Conservation (phyloP, 2,797 vertebrate genomes). For the Silurus aristotelis region DNA sequence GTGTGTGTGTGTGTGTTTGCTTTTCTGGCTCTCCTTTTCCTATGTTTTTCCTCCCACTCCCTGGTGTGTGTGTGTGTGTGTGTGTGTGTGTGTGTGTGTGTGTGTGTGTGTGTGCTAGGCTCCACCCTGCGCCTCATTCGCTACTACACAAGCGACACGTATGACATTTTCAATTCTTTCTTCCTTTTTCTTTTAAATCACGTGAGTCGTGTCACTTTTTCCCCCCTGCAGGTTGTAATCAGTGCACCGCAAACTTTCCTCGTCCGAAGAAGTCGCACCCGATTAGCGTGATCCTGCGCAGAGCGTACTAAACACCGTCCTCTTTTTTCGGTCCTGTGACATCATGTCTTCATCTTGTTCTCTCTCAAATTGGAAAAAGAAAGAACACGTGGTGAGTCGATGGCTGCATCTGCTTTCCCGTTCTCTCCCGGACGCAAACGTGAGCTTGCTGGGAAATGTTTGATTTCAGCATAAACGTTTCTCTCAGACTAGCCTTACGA, state of each 20-base stretch:
- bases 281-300: conserved; percentile 9
- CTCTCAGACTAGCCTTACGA: no score
- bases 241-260: background rate
- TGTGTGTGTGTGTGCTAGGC: background rate
- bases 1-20: background rate
- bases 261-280: background rate
- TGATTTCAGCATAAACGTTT: no score
- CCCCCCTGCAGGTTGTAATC: conserved; percentile 10
- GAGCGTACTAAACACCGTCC: background rate
- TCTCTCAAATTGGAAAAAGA: no score
- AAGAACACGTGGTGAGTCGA: no score
- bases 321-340: no score
- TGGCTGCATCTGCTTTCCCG: no score
- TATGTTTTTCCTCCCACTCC: no score
- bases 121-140: conserved; percentile 18
- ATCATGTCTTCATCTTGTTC: no score
- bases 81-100: background rate
- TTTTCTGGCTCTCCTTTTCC: background rate
- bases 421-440: no score
- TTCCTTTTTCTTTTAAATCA: background rate
- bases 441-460: no score
- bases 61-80: background rate
- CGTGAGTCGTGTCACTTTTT: background rate
- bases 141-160: background rate
- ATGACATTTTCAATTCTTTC: background rate